phyloP scores from a whole-genome alignment of 2,797 vertebrate species.

The Scolopax bukidnonensis region DNA sequence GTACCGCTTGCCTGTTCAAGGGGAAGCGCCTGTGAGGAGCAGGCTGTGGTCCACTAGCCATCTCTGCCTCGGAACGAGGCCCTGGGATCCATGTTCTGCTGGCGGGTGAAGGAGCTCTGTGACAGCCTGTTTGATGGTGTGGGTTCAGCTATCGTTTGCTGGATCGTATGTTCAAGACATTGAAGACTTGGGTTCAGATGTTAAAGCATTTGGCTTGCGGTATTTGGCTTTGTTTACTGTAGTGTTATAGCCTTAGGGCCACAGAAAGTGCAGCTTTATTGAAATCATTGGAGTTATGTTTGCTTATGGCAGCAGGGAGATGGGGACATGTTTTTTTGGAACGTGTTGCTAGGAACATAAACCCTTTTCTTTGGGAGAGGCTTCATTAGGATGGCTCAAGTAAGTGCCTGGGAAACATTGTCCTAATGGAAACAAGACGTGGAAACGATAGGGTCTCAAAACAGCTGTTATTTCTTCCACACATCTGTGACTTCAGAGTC shows the following conservation, averaged over 20 bases:
- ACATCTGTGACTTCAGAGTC: background rate
- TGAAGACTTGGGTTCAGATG: slow-evolving; percentile 5
- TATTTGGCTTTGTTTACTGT: slow-evolving; percentile 49
- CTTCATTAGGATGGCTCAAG: slow-evolving; percentile 27
- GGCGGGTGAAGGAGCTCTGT: background rate
- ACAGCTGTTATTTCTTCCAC: background rate
- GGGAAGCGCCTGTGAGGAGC: background rate
- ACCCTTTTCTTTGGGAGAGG: slow-evolving; percentile 35
- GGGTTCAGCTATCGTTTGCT: background rate
- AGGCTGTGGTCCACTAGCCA: background rate
- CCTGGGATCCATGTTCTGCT: background rate
- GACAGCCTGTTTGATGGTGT: background rate
- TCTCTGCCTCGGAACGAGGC: background rate
- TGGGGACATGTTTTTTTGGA: background rate
- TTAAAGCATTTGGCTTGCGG: slow-evolving; percentile 38
- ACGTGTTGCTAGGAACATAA: background rate
- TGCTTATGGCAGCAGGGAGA: slow-evolving; percentile 43
- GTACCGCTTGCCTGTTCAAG: background rate
- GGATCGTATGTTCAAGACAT: background rate
- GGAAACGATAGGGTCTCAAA: background rate
- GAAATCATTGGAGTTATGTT: slow-evolving; percentile 36
- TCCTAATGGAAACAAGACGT: background rate
- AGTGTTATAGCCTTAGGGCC: slow-evolving; percentile 44
- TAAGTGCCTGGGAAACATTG: background rate
- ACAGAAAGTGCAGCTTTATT: slow-evolving; percentile 53